Evolutionary conservation across 2,113 vertebrate genomes (phyloP).

Genomic region (Pseudonaja textilis): DNA sequence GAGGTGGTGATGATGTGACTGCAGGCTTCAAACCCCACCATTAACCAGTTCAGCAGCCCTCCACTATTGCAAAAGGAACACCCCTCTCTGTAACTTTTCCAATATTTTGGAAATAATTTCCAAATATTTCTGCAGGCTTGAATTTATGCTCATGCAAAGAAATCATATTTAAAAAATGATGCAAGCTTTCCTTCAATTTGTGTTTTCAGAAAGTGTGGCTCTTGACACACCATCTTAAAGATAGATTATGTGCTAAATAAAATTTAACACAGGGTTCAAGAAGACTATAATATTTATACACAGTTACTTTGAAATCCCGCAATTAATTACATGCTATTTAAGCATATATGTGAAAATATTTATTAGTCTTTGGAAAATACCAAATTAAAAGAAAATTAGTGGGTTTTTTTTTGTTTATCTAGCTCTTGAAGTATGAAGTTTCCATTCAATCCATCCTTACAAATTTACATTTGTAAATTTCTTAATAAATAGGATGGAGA

Average conservation of each 20-base stretch:
- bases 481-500: neutral
- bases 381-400: neutral
- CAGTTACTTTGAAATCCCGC: slow-evolving; percentile 20
- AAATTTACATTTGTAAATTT: neutral
- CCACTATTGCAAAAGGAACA: neutral
- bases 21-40: neutral
- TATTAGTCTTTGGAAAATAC: neutral
- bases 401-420: neutral
- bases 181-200: slow-evolving; percentile 20
- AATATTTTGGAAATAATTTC: neutral
- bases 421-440: neutral
- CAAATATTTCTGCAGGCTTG: neutral
- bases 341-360: neutral
- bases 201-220: slow-evolving; percentile 8
- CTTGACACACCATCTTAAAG: slow-evolving; percentile 11
- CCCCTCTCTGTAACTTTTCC: neutral
- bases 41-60: neutral
- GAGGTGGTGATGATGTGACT: neutral
- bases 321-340: neutral
- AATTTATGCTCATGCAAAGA: neutral
- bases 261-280: neutral
- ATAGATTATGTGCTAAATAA: slow-evolving; percentile 36
- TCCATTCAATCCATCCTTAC: neutral
- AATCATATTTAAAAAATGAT: slow-evolving; percentile 28
- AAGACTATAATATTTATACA: slow-evolving; percentile 13